phyloP scores from a whole-genome alignment of 2,113 vertebrate genomes.

The Chaetodon auriga region DNA sequence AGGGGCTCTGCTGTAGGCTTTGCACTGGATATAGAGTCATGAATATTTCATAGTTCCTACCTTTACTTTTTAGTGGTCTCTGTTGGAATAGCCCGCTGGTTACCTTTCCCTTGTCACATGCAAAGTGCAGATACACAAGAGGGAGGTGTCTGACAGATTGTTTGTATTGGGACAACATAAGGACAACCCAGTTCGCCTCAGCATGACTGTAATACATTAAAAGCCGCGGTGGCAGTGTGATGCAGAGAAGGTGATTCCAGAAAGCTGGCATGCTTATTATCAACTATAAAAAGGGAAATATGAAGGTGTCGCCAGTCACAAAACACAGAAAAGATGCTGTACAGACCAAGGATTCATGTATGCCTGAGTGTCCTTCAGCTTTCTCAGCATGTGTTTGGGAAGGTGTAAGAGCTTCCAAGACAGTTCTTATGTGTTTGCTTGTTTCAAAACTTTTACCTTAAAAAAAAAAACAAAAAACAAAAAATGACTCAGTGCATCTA shows the following conservation, averaged over 20 bases:
- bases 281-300: slow-evolving; percentile 56
- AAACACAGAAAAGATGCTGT: slow-evolving; percentile 40
- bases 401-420: slow-evolving; percentile 52
- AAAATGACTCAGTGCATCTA: slow-evolving; percentile 1
- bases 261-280: slow-evolving; percentile 48
- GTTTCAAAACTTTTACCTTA: slow-evolving; percentile 24
- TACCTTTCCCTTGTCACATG: slow-evolving; percentile 56
- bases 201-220: slow-evolving; percentile 60
- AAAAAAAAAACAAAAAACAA: no score
- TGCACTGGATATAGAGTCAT: slow-evolving; percentile 61
- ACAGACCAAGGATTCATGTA: slow-evolving; percentile 26
- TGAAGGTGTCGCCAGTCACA: slow-evolving; percentile 20
- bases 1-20: slow-evolving; percentile 60
- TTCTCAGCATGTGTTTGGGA: slow-evolving; percentile 43
- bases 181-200: slow-evolving; percentile 49
- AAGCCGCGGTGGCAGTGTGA: slow-evolving; percentile 14
- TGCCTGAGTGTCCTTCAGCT: slow-evolving; percentile 50
- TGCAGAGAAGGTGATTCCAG: slow-evolving; percentile 28
- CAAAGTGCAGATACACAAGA: slow-evolving; percentile 58
- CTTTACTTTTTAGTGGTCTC: slow-evolving; percentile 63
- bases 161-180: slow-evolving; percentile 64
- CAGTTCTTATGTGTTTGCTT: slow-evolving; percentile 32
- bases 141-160: slow-evolving; percentile 49
- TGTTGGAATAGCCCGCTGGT: slow-evolving; percentile 49
- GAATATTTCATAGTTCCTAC: slow-evolving; percentile 75